These are phyloP conservation scores for Mesochorus sp. DNA, from an alignment of 2,888 invertebrate genomes.

Conservation along the genomic window DNA sequence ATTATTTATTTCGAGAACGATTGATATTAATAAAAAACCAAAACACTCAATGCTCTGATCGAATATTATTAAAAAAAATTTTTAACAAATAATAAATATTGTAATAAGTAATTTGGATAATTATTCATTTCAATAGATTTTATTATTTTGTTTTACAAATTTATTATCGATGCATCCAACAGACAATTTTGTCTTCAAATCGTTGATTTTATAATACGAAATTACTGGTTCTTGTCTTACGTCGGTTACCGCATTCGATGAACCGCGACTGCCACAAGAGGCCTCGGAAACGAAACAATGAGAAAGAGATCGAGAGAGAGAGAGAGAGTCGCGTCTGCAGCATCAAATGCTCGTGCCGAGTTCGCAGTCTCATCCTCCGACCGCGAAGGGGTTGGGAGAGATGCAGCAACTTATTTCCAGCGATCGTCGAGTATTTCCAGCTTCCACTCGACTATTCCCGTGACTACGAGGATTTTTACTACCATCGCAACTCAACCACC, in stretches of 20 bases:
- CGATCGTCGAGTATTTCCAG: constrained; percentile 64
- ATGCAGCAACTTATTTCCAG: constrained; percentile 66
- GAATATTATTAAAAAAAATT: neutral
- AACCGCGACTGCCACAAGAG: constrained; percentile 22
- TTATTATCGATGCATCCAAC: constrained; percentile 10
- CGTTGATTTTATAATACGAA: constrained; percentile 5
- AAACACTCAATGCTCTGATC: neutral
- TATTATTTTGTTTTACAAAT: neutral
- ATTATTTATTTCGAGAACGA: no score
- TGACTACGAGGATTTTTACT: constrained; percentile 36
- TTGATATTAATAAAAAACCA: neutral
- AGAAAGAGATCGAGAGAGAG: constrained; percentile 58
- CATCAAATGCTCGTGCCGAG: constrained; percentile 49
- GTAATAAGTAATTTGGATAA: no score
- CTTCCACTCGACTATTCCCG: constrained; percentile 65
- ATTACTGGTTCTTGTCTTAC: constrained; percentile 6
- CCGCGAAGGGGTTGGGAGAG: constrained; percentile 1
- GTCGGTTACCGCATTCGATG: constrained; percentile 34
- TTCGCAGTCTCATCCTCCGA: constrained; percentile 54
- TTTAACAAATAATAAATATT: no score
- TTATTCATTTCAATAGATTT: neutral
- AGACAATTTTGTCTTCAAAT: neutral
- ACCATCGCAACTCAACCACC: constrained; percentile 21
- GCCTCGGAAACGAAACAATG: constrained; percentile 26
- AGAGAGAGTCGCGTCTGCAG: constrained; percentile 48